Conservation (phyloP, 2,113 vertebrate genomes). For the Raja brachyura region DNA sequence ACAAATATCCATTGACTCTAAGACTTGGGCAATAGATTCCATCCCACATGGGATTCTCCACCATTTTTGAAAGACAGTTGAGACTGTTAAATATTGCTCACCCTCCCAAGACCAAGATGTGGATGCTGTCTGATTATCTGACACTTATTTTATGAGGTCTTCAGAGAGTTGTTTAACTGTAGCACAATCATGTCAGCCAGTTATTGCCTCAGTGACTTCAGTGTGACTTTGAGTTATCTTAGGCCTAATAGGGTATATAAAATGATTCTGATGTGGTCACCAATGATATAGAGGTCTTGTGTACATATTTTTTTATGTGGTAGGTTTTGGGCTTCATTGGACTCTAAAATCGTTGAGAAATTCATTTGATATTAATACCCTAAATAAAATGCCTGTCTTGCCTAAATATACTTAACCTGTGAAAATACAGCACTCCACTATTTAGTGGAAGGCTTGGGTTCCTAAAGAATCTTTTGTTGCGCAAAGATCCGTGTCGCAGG, state of each 20-base stretch:
- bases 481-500: too few relatives aligned
- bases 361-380: conserved; percentile 6
- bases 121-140: not conserved
- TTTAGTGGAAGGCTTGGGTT: too few relatives aligned
- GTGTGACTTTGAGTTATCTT: not conserved
- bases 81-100: not conserved
- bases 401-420: conserved; percentile 24
- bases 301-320: not conserved
- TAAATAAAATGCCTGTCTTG: conserved; percentile 33
- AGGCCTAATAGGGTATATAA: not conserved
- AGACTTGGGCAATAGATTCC: not conserved
- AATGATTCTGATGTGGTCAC: not conserved
- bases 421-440: not conserved
- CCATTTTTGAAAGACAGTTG: not conserved
- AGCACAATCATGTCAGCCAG: conserved; percentile 27
- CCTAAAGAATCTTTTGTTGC: too few relatives aligned
- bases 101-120: not conserved
- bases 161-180: not conserved
- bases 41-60: not conserved
- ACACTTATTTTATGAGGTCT: not conserved
- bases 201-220: conserved; percentile 20
- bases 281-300: not conserved
- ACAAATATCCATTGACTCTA: not conserved
- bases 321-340: not conserved
- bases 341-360: not conserved